A percentile compares a stretch with the other conserved stretches of the same genome.
phyloP scores from a whole-genome alignment of 2,797 vertebrate species.

The Aythya fuligula region DNA sequence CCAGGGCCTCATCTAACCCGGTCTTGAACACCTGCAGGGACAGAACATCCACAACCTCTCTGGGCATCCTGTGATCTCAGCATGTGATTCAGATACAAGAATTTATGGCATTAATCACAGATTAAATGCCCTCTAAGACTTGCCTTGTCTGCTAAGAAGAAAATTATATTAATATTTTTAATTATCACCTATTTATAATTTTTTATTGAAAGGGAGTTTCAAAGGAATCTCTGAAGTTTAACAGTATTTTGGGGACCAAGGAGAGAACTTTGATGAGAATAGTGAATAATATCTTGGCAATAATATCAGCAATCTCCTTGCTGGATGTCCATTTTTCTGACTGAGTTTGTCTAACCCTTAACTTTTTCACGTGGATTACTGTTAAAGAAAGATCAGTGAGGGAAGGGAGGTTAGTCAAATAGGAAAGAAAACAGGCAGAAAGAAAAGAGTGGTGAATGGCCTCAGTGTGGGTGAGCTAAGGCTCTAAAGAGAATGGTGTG shows the following conservation, averaged over 20 bases:
- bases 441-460: background rate
- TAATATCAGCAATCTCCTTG: background rate
- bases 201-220: background rate
- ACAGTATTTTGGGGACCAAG: background rate
- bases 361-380: slow-evolving; percentile 18
- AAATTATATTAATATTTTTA: background rate
- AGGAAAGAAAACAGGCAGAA: background rate
- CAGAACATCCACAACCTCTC: too few species aligned
- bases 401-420: background rate
- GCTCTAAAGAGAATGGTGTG: slow-evolving; percentile 1
- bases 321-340: slow-evolving; percentile 6
- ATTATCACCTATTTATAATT: background rate
- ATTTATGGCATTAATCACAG: background rate
- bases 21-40: too few species aligned
- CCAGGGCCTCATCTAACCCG: too few species aligned
- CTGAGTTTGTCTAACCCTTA: background rate
- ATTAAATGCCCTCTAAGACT: background rate
- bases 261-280: background rate
- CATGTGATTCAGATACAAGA: background rate
- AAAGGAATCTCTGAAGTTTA: background rate
- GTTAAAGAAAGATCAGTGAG: slow-evolving; percentile 1
- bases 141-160: background rate
- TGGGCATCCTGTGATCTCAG: background rate
- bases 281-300: background rate
- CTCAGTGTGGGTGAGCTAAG: background rate